Percentiles rank a stretch among this genome's conserved stretches.
Conservation (phyloP, 2,113 vertebrate species). For the Tylochromis polylepis region DNA sequence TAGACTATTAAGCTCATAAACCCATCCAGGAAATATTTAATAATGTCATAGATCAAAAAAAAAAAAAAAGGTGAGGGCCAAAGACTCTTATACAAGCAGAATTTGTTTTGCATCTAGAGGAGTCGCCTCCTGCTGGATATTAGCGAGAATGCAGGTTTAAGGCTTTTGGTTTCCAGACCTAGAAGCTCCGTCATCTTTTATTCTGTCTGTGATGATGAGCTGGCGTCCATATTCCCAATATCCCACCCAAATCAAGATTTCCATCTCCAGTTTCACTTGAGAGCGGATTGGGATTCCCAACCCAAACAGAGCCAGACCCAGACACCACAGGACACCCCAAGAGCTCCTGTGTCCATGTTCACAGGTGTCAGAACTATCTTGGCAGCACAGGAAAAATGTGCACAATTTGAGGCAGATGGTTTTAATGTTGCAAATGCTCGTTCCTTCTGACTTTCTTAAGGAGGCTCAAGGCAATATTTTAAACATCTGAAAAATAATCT, state of each 20-base stretch:
- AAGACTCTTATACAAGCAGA: background rate
- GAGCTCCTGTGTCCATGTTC: background rate
- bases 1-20: background rate
- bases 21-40: background rate
- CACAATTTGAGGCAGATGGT: background rate
- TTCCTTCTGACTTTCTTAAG: background rate
- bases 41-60: background rate
- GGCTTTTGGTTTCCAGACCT: background rate
- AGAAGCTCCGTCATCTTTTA: background rate
- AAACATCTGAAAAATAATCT: background rate
- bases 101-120: rapidly evolving
- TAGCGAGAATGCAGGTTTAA: background rate
- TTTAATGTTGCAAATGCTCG: background rate
- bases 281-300: background rate
- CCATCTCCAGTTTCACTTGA: background rate
- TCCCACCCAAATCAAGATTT: background rate
- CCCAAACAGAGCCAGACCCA: background rate
- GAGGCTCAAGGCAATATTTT: background rate
- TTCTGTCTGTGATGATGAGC: background rate
- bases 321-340: background rate
- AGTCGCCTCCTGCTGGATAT: background rate
- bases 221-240: background rate
- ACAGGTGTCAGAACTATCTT: background rate
- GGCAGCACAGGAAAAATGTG: background rate
- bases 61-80: background rate